Evolutionary conservation across 92 coral and sea anemone species (phyloP).

Genomic region (Palythoa caribaeorum): DNA sequence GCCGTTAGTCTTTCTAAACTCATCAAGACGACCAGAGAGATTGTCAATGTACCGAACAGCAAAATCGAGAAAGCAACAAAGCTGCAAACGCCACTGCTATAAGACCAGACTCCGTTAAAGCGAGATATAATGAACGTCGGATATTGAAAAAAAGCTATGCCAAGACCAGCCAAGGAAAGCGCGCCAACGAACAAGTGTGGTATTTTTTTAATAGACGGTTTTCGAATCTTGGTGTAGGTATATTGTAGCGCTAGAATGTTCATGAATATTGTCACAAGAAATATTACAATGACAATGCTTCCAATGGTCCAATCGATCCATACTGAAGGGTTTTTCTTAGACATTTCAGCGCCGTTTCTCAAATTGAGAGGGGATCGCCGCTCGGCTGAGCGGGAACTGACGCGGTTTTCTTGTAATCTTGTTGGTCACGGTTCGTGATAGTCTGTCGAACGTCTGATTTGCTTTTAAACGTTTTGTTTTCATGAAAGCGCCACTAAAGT

Average conservation of each 20-base stretch:
- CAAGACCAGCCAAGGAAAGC: constrained; percentile 82
- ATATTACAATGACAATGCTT: constrained; percentile 66
- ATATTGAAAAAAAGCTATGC: constrained; percentile 81
- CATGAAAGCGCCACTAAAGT: constrained; percentile 25
- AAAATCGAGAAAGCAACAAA: constrained; percentile 85
- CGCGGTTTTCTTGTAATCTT: neutral
- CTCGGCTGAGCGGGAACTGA: neutral
- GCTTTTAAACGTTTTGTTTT: neutral
- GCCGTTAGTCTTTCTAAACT: constrained; percentile 85
- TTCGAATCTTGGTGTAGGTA: constrained; percentile 81
- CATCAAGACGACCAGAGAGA: constrained; percentile 87
- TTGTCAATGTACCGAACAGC: constrained; percentile 84
- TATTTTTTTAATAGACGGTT: constrained; percentile 89
- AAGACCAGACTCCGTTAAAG: constrained; percentile 80
- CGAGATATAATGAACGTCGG: constrained; percentile 86
- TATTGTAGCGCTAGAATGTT: constrained; percentile 84
- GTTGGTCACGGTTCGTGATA: neutral
- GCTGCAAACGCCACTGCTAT: constrained; percentile 71
- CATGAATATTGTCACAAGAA: constrained; percentile 78
- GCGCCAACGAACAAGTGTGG: constrained; percentile 93
- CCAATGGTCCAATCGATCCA: constrained; percentile 84
- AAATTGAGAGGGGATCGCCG: neutral
- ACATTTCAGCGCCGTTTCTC: constrained; percentile 49
- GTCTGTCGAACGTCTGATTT: neutral
- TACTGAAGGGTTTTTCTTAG: constrained; percentile 34